phyloP scores from a whole-genome alignment of 2,888 invertebrate genomes.

The Iselma pallidipennis region DNA sequence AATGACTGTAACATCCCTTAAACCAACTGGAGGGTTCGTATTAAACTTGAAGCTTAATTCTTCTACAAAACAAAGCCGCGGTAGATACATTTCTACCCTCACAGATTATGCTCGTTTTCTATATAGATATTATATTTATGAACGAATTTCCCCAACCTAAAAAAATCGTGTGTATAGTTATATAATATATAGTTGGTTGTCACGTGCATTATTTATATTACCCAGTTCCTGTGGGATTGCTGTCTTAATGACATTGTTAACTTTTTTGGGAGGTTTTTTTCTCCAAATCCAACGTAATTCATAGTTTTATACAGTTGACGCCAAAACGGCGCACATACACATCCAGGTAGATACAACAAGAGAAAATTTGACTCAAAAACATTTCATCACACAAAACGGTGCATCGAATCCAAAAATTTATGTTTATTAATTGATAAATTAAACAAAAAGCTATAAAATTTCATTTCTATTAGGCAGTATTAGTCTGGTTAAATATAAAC shows the following conservation, averaged over 20 bases:
- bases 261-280: slow-evolving; percentile 34
- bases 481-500: no score
- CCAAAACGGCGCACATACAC: no score
- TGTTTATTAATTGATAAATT: no score
- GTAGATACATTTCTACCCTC: slow-evolving; percentile 41
- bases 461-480: no score
- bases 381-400: background rate
- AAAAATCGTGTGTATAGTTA: slow-evolving; percentile 46
- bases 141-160: slow-evolving; percentile 43
- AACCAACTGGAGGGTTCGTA: slow-evolving; percentile 37
- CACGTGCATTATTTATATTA: slow-evolving; percentile 54
- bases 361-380: no score
- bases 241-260: slow-evolving; percentile 52
- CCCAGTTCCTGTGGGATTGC: slow-evolving; percentile 47
- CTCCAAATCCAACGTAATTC: no score
- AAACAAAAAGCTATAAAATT: no score
- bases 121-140: slow-evolving; percentile 42
- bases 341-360: no score
- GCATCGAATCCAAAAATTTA: no score
- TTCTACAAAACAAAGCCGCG: slow-evolving; percentile 44
- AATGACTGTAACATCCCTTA: slow-evolving; percentile 26
- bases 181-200: slow-evolving; percentile 52
- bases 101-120: slow-evolving; percentile 45
- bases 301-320: no score
- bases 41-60: slow-evolving; percentile 48